Evolutionary conservation across 2,888 invertebrate species (phyloP), one percentile per base, ranked within the genome.

Genomic region (Dioctria rufipes): DNA sequence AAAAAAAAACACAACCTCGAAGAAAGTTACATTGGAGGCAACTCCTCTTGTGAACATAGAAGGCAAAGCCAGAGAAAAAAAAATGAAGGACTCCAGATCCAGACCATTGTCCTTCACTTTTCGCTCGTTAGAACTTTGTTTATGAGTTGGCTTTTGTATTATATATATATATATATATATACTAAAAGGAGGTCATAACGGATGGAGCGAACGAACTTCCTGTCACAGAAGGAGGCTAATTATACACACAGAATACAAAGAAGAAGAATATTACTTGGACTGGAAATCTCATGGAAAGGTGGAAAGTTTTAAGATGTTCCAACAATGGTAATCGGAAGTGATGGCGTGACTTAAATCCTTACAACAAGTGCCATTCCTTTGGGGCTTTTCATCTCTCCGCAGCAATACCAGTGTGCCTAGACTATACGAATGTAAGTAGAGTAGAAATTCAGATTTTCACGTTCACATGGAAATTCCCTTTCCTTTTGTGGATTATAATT

Each of bases 261-360:
- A 73, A 73, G 60, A 73, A 13, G 58, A 73, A 73, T 73, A 58
- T 73, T 73, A 58, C 73, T 58, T 40, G 37, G 39, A 42, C 42
- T 73, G 5, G 73, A 8, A 73, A 51, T n/a, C 37, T 9, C 39
- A 51, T 4, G 25, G n/a, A 46, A 49, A 73, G 60, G 73, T 60
- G 60, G 58, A 58, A 73, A 73, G 51, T 73, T 73, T 73, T 73
- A 73, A 73, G 73, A 73, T 73, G 73, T 42, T 73, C 58, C 40
- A 73, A 73, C 13, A 73, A 73, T 58, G 58, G 73, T 73, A 73
- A 73, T 73, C 73, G 58, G 73, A 73, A 73, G 58, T 73, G 58
- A 73, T 73, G 60, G 73, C 73, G 60, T 73, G 73, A 73, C 73
- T 73, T 58, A 73, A 73, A 73, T 73, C 73, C 73, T 73, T 58